These are phyloP conservation scores for Tadarida brasiliensis DNA, from an alignment of 2,797 vertebrate genomes.

Conservation along the genomic window DNA sequence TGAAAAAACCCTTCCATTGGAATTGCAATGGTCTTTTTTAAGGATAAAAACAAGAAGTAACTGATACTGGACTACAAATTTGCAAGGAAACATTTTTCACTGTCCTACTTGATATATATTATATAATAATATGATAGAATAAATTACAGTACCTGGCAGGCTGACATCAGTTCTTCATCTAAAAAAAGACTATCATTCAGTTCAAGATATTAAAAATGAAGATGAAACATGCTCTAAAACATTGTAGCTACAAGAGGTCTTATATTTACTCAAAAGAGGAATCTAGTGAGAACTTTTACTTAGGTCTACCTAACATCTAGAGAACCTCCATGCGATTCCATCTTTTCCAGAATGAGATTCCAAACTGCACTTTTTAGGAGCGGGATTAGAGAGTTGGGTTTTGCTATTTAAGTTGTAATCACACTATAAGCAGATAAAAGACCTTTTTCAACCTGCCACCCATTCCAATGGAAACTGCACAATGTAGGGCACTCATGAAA, in stretches of 20 bases:
- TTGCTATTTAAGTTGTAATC: slow-evolving; percentile 73
- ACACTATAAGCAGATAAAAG: slow-evolving; percentile 77
- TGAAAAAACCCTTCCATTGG: slow-evolving; percentile 77
- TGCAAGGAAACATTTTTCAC: slow-evolving; percentile 84
- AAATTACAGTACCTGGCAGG: slow-evolving; percentile 84
- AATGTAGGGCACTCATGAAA: slow-evolving; percentile 82
- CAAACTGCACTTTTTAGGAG: slow-evolving; percentile 73
- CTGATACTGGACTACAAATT: slow-evolving; percentile 77
- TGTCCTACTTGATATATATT: slow-evolving; percentile 81
- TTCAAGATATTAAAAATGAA: slow-evolving; percentile 85
- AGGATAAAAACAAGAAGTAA: slow-evolving; percentile 78
- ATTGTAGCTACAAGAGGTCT: slow-evolving; percentile 78
- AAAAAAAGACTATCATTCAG: slow-evolving; percentile 79
- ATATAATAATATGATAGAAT: slow-evolving; percentile 78
- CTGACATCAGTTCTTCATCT: slow-evolving; percentile 83
- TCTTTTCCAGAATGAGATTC: slow-evolving; percentile 67
- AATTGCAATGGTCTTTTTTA: slow-evolving; percentile 79
- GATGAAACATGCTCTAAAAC: slow-evolving; percentile 86
- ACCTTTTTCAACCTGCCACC: slow-evolving; percentile 75
- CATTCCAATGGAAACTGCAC: slow-evolving; percentile 76
- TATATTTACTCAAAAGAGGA: slow-evolving; percentile 80
- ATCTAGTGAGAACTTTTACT: slow-evolving; percentile 80
- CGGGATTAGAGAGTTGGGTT: slow-evolving; percentile 45
- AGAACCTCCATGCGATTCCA: slow-evolving; percentile 80
- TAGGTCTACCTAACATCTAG: slow-evolving; percentile 84